Conservation (phyloP, 2,797 vertebrate genomes). For the Rhinatrema bivittatum region DNA sequence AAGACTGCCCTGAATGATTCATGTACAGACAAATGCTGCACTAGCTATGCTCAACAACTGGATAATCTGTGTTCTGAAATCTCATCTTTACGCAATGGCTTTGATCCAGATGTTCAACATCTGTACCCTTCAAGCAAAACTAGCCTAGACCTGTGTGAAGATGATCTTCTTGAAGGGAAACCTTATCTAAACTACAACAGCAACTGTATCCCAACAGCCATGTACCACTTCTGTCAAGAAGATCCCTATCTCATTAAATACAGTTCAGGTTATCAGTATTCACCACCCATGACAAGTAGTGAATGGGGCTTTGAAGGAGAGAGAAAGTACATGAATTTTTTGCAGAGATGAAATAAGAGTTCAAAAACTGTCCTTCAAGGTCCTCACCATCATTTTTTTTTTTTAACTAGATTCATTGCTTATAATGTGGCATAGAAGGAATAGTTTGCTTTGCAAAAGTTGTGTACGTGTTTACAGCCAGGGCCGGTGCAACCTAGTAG, state of each 20-base stretch:
- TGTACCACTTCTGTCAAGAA: neutral
- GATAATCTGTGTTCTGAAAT: constrained; percentile 16
- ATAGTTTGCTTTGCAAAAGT: too few relatives aligned
- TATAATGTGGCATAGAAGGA: too few relatives aligned
- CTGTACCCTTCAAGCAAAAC: constrained; percentile 2
- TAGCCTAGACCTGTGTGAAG: neutral
- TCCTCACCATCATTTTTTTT: too few relatives aligned
- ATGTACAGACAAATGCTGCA: neutral
- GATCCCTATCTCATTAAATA: constrained; percentile 6
- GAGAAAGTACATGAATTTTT: neutral
- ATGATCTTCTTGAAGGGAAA: constrained; percentile 15
- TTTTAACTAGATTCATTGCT: too few relatives aligned
- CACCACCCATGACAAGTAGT: neutral
- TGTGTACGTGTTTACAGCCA: too few relatives aligned
- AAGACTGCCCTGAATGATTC: constrained; percentile 9
- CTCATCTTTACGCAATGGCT: constrained; percentile 1
- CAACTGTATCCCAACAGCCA: neutral
- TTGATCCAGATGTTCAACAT: constrained; percentile 20
- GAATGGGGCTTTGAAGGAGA: constrained; percentile 2
- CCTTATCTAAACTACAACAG: neutral
- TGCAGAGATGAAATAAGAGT: too few relatives aligned
- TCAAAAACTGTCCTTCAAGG: too few relatives aligned
- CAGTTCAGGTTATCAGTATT: neutral
- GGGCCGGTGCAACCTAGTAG: too few relatives aligned
- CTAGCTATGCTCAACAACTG: constrained; percentile 5